Percentiles rank a stretch among this genome's conserved stretches.
These are phyloP conservation scores for Platyscapa corneri DNA, from an alignment of 1,140 invertebrate species.

Conservation along the genomic window DNA sequence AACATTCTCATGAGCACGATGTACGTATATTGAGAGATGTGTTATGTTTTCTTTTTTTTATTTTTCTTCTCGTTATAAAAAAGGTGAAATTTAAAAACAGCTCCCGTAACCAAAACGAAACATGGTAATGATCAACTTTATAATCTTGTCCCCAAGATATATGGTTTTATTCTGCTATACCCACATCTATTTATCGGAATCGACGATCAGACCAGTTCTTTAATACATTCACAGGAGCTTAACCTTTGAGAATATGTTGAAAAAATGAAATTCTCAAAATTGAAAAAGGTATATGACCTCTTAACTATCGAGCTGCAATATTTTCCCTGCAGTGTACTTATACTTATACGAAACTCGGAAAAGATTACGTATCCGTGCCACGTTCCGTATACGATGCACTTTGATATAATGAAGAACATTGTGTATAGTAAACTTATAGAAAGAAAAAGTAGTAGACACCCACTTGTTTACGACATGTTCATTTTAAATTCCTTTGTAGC, in stretches of 20 bases:
- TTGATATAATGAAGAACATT: background rate
- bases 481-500: slow-evolving; percentile 31
- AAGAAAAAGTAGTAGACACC: background rate
- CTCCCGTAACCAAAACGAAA: slow-evolving; percentile 21
- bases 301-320: background rate
- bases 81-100: slow-evolving; percentile 23
- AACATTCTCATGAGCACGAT: background rate
- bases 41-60: background rate
- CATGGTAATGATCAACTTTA: slow-evolving; percentile 20
- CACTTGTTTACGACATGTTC: slow-evolving; percentile 40
- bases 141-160: slow-evolving; percentile 23
- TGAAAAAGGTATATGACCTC: background rate
- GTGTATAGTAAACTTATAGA: background rate
- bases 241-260: slow-evolving; percentile 3
- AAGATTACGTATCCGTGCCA: background rate
- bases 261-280: background rate
- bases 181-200: slow-evolving; percentile 21
- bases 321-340: background rate
- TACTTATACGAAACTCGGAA: background rate
- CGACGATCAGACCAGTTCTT: slow-evolving; percentile 11
- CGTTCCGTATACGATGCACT: background rate
- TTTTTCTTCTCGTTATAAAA: slow-evolving; percentile 3
- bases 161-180: slow-evolving; percentile 29
- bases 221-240: slow-evolving; percentile 14
- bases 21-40: background rate